Evolutionary conservation across 2,113 vertebrate species (phyloP).

Genomic region (Alectura lathami): DNA sequence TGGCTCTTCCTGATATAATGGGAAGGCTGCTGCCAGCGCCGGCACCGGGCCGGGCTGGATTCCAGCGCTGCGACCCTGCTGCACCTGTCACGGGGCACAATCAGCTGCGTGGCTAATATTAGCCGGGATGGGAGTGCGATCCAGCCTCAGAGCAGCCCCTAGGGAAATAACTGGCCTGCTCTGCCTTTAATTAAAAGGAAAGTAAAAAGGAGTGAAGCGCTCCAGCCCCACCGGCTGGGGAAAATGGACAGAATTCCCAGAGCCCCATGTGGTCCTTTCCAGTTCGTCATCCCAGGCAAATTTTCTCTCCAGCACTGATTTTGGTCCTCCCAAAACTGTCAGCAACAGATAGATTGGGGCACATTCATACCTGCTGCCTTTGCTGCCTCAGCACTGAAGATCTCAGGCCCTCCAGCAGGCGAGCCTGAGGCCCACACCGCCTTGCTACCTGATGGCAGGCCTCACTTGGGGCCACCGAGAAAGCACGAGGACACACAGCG

Average conservation of each 20-base stretch:
- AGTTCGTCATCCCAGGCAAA: background rate
- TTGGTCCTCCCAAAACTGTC: background rate
- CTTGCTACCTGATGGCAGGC: accelerated
- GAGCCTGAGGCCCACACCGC: background rate
- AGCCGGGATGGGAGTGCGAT: accelerated
- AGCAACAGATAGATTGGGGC: background rate
- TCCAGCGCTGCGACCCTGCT: background rate
- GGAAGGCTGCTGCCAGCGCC: background rate
- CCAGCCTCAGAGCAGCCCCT: background rate
- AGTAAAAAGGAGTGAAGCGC: background rate
- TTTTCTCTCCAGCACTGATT: background rate
- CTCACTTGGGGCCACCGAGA: background rate
- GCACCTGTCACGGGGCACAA: constrained; percentile 17
- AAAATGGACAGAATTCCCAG: background rate
- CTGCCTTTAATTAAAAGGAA: background rate
- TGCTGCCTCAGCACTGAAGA: background rate
- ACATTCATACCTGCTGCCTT: background rate
- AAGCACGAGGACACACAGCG: background rate
- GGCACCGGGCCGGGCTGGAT: background rate
- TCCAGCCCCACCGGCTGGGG: accelerated
- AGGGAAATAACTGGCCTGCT: background rate
- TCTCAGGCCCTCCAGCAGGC: background rate
- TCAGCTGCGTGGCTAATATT: constrained; percentile 37
- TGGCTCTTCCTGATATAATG: constrained; percentile 48
- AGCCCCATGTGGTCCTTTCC: accelerated